These are phyloP conservation scores for Gymnosoma rotundatum DNA, from an alignment of 2,888 invertebrate species.

Conservation along the genomic window DNA sequence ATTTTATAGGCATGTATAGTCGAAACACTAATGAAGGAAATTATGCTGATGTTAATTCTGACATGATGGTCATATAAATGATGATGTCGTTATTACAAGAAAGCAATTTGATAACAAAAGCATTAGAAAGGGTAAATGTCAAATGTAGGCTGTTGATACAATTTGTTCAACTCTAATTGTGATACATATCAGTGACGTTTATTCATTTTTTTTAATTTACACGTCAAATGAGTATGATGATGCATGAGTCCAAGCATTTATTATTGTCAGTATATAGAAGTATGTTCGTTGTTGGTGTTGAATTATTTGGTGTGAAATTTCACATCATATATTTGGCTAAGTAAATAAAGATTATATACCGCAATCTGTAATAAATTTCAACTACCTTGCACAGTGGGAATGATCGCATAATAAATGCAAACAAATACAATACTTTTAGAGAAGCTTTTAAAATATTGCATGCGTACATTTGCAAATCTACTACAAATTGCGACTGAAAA, in stretches of 20 bases:
- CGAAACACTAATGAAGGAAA: constrained; percentile 50
- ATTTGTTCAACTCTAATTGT: constrained; percentile 49
- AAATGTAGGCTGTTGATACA: constrained; percentile 38
- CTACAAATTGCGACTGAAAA: no score
- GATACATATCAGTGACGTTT: constrained; percentile 46
- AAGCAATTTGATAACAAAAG: constrained; percentile 43
- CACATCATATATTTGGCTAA: not conserved
- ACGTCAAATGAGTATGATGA: not conserved
- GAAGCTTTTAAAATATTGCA: no score
- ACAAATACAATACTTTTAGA: no score
- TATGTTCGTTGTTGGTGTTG: constrained; percentile 32
- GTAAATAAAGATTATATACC: no score
- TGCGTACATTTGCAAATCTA: no score
- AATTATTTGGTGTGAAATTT: constrained; percentile 45
- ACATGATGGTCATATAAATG: constrained; percentile 39
- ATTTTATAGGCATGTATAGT: constrained; percentile 40
- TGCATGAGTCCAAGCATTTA: not conserved
- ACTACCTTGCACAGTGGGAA: no score
- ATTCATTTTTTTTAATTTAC: not conserved
- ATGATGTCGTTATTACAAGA: constrained; percentile 26
- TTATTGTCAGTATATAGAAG: constrained; percentile 3
- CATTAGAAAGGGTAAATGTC: constrained; percentile 47
- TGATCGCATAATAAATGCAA: no score
- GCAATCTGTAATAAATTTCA: no score
- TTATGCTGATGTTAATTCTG: constrained; percentile 42